Base-by-base conservation (phyloP, 2,888 invertebrate species). In the Sphecodes monilicornis region DNA sequence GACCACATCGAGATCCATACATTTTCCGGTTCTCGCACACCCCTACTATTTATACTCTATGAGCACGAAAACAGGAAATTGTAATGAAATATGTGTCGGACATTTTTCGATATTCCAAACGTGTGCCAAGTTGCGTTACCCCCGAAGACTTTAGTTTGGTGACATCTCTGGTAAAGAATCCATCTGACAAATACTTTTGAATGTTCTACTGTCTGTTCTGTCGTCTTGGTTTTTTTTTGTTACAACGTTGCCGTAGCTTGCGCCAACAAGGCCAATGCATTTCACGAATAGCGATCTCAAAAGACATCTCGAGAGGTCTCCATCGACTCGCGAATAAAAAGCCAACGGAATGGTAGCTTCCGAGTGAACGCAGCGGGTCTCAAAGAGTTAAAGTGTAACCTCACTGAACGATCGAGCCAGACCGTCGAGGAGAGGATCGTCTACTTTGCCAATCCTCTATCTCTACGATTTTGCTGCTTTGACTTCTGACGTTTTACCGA, bases 11-110 rank as follows among this genome's bases (percentile, higher is more conserved):
- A n/a, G n/a, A n/a, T n/a, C n/a, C n/a, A n/a, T n/a, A n/a, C n/a
- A n/a, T n/a, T n/a, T n/a, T n/a, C n/a, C n/a, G n/a, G n/a, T n/a
- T n/a, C n/a, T n/a, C n/a, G n/a, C n/a, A n/a, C n/a, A n/a, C 57
- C 76, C 76, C 79, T 86, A 18, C 6, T 50, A 54, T 54, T n/a
- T 54, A 10, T 10, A n/a, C 3, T 11, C n/a, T n/a, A 0, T 3
- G 11, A n/a, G 11, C n/a, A n/a, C 10, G 54, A 26, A 26, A 11
- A 54, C 54, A 54, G 11, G 10, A 1, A n/a, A n/a, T 54, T 54
- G 54, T n/a, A 54, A 57, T 26, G 1, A 3, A 26, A 57, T 13
- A 13, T 26, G 26, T 57, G 10, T 22, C 10, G 22, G 3, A 22
- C 0, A 50, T 50, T 50, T 50, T 50, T 50, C 50, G 57, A 57